Base-by-base conservation (phyloP, 2,797 vertebrate species). In the Enteromius fasciolatus region DNA sequence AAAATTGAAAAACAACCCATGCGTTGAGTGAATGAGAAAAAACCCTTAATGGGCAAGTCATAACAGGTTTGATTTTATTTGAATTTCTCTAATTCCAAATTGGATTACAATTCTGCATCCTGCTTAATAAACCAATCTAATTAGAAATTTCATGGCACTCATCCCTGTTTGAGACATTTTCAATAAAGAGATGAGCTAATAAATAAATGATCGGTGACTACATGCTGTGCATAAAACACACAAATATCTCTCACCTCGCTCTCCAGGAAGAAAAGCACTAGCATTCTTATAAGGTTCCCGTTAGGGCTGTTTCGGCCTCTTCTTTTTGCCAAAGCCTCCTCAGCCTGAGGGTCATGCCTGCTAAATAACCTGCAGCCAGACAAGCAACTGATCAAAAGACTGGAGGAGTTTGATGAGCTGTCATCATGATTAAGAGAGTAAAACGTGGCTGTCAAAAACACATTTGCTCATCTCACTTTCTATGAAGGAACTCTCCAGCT, bases 401-500 rank as follows among this genome's bases (percentile, higher is more conserved):
- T 50, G 2, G 50, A 33, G 9, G 18, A 72, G 61, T 78, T 12
- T 18, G 28, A 46, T 48, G 25, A 68, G 8, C 10, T 44, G 5
- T 4, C 5, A 59, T 48, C 15, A 31, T 33, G 28, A 23, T 80
- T 54, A 23, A 11, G 63, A n/a, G 5, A 39, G 36, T 31, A 6
- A 17, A 57, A 15, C 36, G 23, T 12, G 1, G 10, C 28, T 2
- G 28, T 75, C 6, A 50, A 14, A 61, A 25, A 57, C 25, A 72
- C 20, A 9, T 83, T 69, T 10, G 61, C 74, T 80, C 9, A 68
- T 87, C 96, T 90, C 96, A 99, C 98, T 99, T 99, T 93, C 98
- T 98, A 88, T 96, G 99, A 76, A 99, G 97, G 92, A 99, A 99
- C 90, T 99, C 98, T 90, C 98, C 98, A 63, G 98, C 97, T 14